These are phyloP conservation scores for Tiliacea citrago DNA, from an alignment of 2,888 invertebrate species.

Conservation along the genomic window DNA sequence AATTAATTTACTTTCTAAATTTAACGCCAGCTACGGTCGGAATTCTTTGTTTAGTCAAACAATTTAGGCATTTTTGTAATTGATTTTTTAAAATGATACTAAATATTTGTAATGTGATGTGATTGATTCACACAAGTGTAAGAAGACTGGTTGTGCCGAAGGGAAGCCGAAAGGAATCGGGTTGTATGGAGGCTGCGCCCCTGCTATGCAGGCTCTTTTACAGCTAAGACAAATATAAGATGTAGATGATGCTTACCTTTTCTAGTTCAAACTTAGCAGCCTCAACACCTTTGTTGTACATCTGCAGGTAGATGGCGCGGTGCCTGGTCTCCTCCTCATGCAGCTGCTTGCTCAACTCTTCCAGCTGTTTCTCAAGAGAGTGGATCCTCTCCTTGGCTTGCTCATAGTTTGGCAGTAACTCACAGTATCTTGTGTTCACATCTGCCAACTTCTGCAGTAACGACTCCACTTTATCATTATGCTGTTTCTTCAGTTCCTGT, in stretches of 20 bases:
- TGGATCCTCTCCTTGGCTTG: constrained; percentile 93
- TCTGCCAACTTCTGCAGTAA: constrained; percentile 93
- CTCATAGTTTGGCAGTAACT: constrained; percentile 94
- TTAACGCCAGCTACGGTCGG: too few species aligned
- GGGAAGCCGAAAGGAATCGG: too few species aligned
- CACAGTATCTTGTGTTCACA: constrained; percentile 94
- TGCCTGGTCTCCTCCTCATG: constrained; percentile 94
- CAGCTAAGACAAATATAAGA: neutral
- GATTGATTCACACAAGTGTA: too few species aligned
- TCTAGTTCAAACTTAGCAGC: constrained; percentile 94
- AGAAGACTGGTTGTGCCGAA: too few species aligned
- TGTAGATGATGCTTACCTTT: constrained; percentile 88
- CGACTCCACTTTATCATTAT: constrained; percentile 95
- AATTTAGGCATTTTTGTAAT: too few species aligned
- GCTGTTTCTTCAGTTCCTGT: constrained; percentile 94
- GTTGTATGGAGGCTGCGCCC: too few species aligned
- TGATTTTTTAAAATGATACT: too few species aligned
- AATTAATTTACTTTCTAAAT: too few species aligned
- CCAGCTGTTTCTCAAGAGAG: constrained; percentile 93
- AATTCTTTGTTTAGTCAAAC: too few species aligned
- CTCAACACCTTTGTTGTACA: constrained; percentile 95
- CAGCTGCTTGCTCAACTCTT: constrained; percentile 92
- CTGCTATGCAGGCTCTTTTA: neutral
- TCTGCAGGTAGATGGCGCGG: constrained; percentile 94
- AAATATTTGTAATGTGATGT: too few species aligned